phyloP scores from a whole-genome alignment of 2,888 invertebrate genomes.

The Xanthostigma xanthostigma region DNA sequence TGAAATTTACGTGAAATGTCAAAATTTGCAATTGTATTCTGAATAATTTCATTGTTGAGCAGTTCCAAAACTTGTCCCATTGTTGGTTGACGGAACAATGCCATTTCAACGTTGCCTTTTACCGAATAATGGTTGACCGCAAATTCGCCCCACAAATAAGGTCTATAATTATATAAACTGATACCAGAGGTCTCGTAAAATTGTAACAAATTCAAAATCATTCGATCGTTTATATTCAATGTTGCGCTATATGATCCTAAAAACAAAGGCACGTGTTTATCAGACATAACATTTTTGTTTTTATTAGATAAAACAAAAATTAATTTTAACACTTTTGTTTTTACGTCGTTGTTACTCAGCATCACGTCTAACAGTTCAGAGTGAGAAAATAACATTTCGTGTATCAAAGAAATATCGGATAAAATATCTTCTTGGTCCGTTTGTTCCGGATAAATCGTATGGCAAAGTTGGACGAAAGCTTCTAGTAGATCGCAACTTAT shows the following conservation, averaged over 20 bases:
- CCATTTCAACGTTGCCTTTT: constrained; percentile 36
- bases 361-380: constrained; percentile 61
- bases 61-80: constrained; percentile 57
- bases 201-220: constrained; percentile 48
- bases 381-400: constrained; percentile 62
- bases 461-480: constrained; percentile 37
- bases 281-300: constrained; percentile 47
- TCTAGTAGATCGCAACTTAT: constrained; percentile 36
- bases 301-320: constrained; percentile 44
- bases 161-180: constrained; percentile 49
- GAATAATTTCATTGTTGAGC: constrained; percentile 46
- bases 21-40: constrained; percentile 52
- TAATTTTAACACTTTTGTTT: constrained; percentile 48
- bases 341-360: constrained; percentile 35
- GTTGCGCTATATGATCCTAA: constrained; percentile 68
- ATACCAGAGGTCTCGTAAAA: constrained; percentile 53
- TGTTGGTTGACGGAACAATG: constrained; percentile 55
- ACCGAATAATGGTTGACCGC: constrained; percentile 66
- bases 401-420: background rate
- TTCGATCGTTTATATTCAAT: constrained; percentile 50
- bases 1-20: constrained; percentile 46
- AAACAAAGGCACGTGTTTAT: constrained; percentile 57
- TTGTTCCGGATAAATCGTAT: constrained; percentile 36
- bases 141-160: constrained; percentile 71
- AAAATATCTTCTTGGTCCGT: constrained; percentile 22